Conservation (phyloP, 2,888 invertebrate species). For the Ophion ellenae region DNA sequence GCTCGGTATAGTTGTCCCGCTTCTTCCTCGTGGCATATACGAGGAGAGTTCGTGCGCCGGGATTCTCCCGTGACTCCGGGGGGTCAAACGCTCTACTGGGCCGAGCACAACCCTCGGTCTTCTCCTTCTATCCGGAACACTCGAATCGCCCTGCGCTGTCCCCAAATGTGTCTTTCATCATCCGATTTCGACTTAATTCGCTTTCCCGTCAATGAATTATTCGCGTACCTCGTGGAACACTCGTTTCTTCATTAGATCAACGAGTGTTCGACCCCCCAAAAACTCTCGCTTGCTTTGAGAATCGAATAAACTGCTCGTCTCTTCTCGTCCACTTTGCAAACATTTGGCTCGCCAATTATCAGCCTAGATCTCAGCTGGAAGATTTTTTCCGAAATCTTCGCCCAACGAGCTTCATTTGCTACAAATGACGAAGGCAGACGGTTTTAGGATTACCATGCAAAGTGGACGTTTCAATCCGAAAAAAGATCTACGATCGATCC, state of each 20-base stretch:
- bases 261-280: slow-evolving; percentile 5
- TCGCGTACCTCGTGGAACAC: slow-evolving; percentile 74
- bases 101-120: slow-evolving; percentile 65
- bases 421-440: background rate
- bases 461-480: background rate
- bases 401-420: background rate
- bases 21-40: slow-evolving; percentile 54
- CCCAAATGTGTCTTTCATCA: slow-evolving; percentile 83
- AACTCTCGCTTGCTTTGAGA: slow-evolving; percentile 7
- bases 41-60: slow-evolving; percentile 28
- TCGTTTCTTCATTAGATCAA: slow-evolving; percentile 31
- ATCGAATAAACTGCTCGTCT: background rate
- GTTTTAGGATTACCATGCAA: background rate
- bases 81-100: slow-evolving; percentile 82
- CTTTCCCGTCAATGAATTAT: slow-evolving; percentile 81
- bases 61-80: slow-evolving; percentile 67
- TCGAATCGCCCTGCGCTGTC: slow-evolving; percentile 66
- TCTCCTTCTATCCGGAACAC: slow-evolving; percentile 31
- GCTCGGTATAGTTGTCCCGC: slow-evolving; percentile 24
- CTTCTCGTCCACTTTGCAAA: background rate
- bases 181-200: slow-evolving; percentile 82
- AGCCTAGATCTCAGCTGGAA: no score
- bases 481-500: background rate
- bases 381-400: no score
- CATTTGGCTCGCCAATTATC: no score